Evolutionary conservation across 2,113 vertebrate species (phyloP).

Genomic region (human): DNA sequence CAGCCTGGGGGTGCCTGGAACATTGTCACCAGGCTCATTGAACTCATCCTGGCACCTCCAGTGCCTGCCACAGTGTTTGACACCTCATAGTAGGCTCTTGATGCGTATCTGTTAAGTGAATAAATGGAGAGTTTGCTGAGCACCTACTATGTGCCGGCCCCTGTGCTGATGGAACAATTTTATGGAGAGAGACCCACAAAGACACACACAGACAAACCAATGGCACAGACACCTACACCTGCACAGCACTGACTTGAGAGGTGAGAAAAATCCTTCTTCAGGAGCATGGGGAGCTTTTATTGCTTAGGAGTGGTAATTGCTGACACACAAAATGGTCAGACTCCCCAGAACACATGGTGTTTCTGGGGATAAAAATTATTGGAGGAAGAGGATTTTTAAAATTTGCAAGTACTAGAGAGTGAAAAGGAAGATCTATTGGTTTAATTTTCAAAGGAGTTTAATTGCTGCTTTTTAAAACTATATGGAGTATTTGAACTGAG

Average conservation of each 20-base stretch:
- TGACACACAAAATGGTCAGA: not conserved
- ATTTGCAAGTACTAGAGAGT: not conserved
- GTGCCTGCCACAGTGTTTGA: accelerated
- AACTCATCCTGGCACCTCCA: not conserved
- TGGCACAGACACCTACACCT: accelerated
- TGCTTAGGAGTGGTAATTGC: not conserved
- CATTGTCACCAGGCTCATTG: accelerated
- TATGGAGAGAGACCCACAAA: not conserved
- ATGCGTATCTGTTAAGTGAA: not conserved
- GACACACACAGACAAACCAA: not conserved
- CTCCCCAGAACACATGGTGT: not conserved
- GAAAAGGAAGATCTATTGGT: not conserved
- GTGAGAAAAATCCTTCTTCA: not conserved
- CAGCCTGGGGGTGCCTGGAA: not conserved
- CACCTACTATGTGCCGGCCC: not conserved
- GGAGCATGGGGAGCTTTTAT: not conserved
- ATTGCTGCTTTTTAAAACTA: not conserved
- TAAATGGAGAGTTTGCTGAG: not conserved
- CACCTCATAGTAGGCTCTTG: not conserved
- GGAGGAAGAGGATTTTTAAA: not conserved
- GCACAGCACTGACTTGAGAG: not conserved
- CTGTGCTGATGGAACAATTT: not conserved
- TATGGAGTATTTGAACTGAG: not conserved
- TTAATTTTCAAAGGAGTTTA: conserved; percentile 19
- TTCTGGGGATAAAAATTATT: not conserved